These are phyloP conservation scores for Thereva unica DNA, from an alignment of 2,888 invertebrate species.

Conservation along the genomic window DNA sequence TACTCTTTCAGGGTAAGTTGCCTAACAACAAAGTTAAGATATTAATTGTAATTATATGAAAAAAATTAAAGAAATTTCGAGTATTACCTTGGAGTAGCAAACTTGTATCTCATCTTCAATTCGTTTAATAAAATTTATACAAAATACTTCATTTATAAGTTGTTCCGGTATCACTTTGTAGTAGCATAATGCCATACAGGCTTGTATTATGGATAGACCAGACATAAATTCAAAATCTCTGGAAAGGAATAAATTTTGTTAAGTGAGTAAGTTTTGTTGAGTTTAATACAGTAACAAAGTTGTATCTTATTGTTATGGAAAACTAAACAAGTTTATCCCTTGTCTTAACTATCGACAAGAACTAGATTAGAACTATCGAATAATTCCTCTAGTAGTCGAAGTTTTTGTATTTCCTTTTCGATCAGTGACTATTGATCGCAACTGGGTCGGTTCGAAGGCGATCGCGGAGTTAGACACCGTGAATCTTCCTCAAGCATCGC, in stretches of 20 bases:
- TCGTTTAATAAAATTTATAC: constrained; percentile 64
- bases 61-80: constrained; percentile 31
- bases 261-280: neutral
- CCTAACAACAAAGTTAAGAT: constrained; percentile 53
- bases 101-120: constrained; percentile 63
- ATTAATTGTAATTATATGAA: neutral
- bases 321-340: too few species aligned
- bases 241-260: constrained; percentile 44
- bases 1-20: constrained; percentile 62
- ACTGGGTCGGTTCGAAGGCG: too few species aligned
- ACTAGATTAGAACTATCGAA: neutral
- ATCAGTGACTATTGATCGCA: too few species aligned
- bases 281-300: too few species aligned
- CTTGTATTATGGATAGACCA: constrained; percentile 61
- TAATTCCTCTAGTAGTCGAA: too few species aligned
- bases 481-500: too few species aligned
- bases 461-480: too few species aligned
- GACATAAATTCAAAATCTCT: constrained; percentile 64
- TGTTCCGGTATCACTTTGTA: constrained; percentile 61
- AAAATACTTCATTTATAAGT: constrained; percentile 63
- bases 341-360: neutral
- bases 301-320: too few species aligned
- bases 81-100: constrained; percentile 61
- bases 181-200: constrained; percentile 61
- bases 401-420: too few species aligned